Base-by-base conservation (phyloP, 1,140 invertebrate genomes). In the Drosophila pseudoananassae region DNA sequence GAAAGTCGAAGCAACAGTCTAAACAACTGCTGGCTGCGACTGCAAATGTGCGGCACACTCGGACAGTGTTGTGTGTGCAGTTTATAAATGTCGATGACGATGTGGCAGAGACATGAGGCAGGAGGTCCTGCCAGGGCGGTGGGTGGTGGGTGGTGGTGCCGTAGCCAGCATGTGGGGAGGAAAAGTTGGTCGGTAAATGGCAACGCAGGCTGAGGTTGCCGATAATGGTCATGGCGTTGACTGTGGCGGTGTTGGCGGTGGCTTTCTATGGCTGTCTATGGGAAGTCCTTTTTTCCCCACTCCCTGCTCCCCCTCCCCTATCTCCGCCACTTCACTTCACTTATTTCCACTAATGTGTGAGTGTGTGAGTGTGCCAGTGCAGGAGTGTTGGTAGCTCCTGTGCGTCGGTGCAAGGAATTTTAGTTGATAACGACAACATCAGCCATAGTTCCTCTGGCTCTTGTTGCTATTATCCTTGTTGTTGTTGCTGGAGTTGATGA, bases 351-450 rank as follows among this genome's bases (percentile, higher is more conserved):
- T 25, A 31, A 56, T 12, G 20, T 14, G 9, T 54, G 27, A 17
- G 14, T 47, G 55, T 45, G 23, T 20, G 3, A 46, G 45, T 55
- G 45, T 55, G 40, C 17, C 2, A 46, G 45, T 55, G 40, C 14
- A 14, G 38, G 12, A 17, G 33, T 36, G 8, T 33, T 25, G 45
- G 50, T 27, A 8, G 57, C 50, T 66, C 68, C 52, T 74, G 77
- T 85, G 82, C 83, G 78, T 81, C 69, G 82, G 82, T 85, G 82
- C 82, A 68, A 66, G 64, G 78, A 82, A 85, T 85, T 85, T 87
- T 78, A 78, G 82, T 85, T 85, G 82, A 85, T 85, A 85, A 85
- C 74, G 63, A 74, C 74, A 77, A 76, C 66, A 57, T 69, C 74
- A 70, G 52, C 45, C 33, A 33, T 10, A 69, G 49, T 43, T 74